Percentiles rank a stretch among this genome's conserved stretches.
Evolutionary conservation across 92 coral and sea anemone genomes (phyloP).

Genomic region (Porites rus): DNA sequence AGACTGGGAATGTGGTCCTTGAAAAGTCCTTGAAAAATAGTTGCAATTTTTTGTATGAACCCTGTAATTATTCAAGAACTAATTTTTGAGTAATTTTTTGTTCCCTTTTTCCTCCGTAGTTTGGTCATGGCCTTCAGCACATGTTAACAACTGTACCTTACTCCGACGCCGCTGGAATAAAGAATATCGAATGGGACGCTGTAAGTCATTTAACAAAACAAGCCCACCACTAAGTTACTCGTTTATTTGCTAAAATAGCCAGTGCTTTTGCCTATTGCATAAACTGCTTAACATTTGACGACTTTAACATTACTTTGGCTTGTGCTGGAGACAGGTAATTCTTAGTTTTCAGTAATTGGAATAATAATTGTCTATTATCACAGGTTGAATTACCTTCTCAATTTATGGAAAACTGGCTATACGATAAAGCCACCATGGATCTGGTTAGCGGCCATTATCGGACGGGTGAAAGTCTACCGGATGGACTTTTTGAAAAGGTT

Average conservation of each 20-base stretch:
- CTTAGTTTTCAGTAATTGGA: no score
- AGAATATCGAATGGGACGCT: conserved; percentile 94
- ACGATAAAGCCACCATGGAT: conserved; percentile 76
- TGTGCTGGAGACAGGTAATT: no score
- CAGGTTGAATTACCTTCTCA: conserved; percentile 94
- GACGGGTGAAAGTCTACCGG: conserved; percentile 77
- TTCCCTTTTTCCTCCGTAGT: conserved; percentile 37
- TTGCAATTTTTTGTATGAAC: no score
- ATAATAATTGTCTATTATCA: neutral
- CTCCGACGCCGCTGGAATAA: conserved; percentile 90
- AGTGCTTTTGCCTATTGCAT: no score
- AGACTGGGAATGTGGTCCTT: no score
- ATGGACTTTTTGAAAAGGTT: conserved; percentile 77
- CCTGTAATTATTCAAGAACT: no score
- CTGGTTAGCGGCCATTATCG: conserved; percentile 87
- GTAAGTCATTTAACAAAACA: conserved; percentile 45
- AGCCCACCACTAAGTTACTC: no score
- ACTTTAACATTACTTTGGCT: no score
- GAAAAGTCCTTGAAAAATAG: no score
- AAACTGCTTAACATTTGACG: no score
- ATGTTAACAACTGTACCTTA: conserved; percentile 90
- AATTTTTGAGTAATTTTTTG: neutral
- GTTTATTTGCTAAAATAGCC: no score
- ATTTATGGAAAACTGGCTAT: conserved; percentile 96
- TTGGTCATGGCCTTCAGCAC: conserved; percentile 95